These are phyloP conservation scores for Scophthalmus maximus DNA, from an alignment of 2,113 vertebrate species.

Conservation along the genomic window DNA sequence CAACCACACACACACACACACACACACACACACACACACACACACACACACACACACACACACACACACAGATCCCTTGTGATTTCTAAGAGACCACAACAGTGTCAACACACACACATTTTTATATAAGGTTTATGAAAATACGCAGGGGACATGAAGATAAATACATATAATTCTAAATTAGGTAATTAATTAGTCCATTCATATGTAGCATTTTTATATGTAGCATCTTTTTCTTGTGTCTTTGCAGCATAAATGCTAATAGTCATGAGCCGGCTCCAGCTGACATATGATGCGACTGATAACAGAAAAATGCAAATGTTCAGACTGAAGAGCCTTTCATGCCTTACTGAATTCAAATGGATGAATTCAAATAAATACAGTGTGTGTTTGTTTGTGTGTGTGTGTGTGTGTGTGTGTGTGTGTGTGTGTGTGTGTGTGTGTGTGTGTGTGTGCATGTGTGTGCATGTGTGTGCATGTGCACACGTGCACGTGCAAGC, in stretches of 20 bases:
- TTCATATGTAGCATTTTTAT: neutral
- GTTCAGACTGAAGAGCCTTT: constrained; percentile 60
- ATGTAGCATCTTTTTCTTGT: constrained; percentile 12
- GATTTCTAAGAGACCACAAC: constrained; percentile 51
- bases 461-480: constrained; percentile 9
- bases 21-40: constrained; percentile 13
- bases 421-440: constrained; percentile 10
- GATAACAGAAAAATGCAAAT: constrained; percentile 66
- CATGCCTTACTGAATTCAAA: constrained; percentile 62
- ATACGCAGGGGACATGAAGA: neutral
- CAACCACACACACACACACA: constrained; percentile 10
- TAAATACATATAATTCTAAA: neutral
- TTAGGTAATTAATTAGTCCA: neutral
- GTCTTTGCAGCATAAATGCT: constrained; percentile 11
- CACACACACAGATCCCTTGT: constrained; percentile 18
- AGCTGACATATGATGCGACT: constrained; percentile 55
- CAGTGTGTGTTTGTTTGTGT: constrained; percentile 12
- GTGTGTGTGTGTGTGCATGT: neutral
- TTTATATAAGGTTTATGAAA: constrained; percentile 10
- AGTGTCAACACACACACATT: constrained; percentile 36
- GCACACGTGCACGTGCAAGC: neutral
- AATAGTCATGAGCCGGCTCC: neutral
- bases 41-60: constrained; percentile 21
- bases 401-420: constrained; percentile 8
- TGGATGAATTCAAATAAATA: constrained; percentile 54